Evolutionary conservation across 2,888 invertebrate genomes (phyloP).

Genomic region (Xestoiulus laeticollis): DNA sequence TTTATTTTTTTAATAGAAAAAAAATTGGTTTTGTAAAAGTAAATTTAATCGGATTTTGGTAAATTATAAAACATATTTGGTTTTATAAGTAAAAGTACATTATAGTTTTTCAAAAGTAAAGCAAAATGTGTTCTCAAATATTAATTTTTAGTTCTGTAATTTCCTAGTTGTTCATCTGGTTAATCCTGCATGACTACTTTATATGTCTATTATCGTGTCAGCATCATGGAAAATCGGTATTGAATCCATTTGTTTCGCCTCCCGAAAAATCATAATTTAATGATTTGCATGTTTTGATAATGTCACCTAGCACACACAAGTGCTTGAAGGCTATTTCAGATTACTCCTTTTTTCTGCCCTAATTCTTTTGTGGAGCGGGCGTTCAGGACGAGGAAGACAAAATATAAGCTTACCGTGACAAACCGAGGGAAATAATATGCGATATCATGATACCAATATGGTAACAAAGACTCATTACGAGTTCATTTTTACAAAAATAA

Average conservation of each 20-base stretch:
- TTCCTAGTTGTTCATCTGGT: neutral
- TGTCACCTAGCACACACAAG: slow-evolving; percentile 29
- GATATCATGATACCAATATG: slow-evolving; percentile 7
- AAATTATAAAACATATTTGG: too few species aligned
- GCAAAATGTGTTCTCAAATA: too few species aligned
- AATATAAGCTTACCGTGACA: slow-evolving; percentile 22
- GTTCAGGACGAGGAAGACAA: slow-evolving; percentile 31
- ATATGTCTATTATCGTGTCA: too few species aligned
- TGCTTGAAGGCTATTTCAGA: neutral
- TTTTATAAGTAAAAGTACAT: too few species aligned
- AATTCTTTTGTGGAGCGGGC: slow-evolving; percentile 35
- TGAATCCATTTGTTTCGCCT: neutral
- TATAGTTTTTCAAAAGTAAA: too few species aligned
- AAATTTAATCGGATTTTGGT: too few species aligned
- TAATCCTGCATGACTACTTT: neutral
- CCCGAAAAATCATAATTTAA: neutral
- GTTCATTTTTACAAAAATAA: neutral
- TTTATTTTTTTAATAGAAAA: too few species aligned
- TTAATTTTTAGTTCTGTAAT: too few species aligned
- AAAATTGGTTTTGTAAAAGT: too few species aligned
- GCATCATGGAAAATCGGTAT: neutral
- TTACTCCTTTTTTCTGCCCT: slow-evolving; percentile 38
- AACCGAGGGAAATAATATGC: neutral
- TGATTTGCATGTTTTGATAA: slow-evolving; percentile 14
- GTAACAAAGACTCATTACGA: neutral